Percentiles rank a stretch among this genome's conserved stretches.
phyloP scores from a whole-genome alignment of 92 coral and sea anemone genomes.

The Palythoa heliodiscus region DNA sequence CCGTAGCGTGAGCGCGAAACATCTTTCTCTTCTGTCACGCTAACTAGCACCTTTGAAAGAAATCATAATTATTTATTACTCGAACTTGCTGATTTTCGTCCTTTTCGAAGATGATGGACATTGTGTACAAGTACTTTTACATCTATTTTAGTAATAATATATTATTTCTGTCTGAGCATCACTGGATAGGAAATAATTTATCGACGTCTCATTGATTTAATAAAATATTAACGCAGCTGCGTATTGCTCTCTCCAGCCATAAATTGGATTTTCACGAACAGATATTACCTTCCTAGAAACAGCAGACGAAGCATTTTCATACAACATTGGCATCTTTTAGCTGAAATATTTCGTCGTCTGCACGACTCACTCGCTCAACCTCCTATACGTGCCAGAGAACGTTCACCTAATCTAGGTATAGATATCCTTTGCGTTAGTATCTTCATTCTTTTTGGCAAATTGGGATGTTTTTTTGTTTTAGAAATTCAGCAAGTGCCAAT shows the following conservation, averaged over 20 bases:
- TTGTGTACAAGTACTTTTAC: neutral
- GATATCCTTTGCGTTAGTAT: too few relatives aligned
- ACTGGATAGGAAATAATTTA: neutral
- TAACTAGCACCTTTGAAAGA: neutral
- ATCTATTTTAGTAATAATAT: neutral
- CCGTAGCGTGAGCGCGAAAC: neutral
- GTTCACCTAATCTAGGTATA: too few relatives aligned
- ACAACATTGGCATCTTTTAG: too few relatives aligned
- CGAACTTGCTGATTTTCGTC: neutral
- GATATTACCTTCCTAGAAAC: neutral
- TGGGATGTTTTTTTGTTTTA: too few relatives aligned
- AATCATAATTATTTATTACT: neutral
- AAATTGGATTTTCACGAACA: neutral
- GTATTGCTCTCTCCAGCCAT: neutral
- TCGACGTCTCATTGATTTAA: neutral
- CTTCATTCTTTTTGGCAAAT: too few relatives aligned
- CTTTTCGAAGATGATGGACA: neutral
- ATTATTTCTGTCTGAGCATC: neutral
- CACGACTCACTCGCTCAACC: too few relatives aligned
- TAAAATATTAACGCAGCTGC: too few relatives aligned
- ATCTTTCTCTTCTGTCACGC: slow-evolving; percentile 19
- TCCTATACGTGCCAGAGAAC: too few relatives aligned
- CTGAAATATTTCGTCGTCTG: too few relatives aligned
- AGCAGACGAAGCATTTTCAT: too few relatives aligned
- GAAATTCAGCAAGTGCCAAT: too few relatives aligned